Conservation (phyloP, 2,888 invertebrate species). For the Tenthredo amoena region DNA sequence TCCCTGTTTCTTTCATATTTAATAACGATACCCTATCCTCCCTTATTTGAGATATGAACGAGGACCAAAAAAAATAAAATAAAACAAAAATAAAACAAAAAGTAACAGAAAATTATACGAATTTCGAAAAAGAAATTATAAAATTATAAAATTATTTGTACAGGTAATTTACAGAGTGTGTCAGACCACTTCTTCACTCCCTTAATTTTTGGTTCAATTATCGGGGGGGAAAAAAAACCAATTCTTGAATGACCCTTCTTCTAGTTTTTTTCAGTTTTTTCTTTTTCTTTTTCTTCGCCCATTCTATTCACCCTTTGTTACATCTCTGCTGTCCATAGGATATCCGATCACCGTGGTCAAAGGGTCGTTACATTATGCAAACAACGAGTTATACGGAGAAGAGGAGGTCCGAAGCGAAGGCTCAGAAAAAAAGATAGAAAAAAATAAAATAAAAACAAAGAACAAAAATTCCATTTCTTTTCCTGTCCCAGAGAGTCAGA, state of each 20-base stretch:
- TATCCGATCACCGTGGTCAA: constrained; percentile 12
- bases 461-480: not conserved
- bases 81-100: too few relatives aligned
- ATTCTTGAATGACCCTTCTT: not conserved
- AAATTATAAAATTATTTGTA: not conserved
- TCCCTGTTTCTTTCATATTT: constrained; percentile 10
- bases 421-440: not conserved
- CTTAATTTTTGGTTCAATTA: not conserved
- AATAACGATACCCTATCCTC: not conserved
- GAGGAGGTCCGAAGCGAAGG: not conserved
- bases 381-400: constrained; percentile 23
- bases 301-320: not conserved
- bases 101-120: not conserved
- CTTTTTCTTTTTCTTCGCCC: not conserved
- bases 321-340: not conserved
- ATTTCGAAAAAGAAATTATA: not conserved
- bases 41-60: not conserved
- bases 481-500: not conserved
- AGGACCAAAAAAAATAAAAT: not conserved
- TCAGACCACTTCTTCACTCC: not conserved
- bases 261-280: not conserved
- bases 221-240: not conserved
- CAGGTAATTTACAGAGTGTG: not conserved
- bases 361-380: constrained; percentile 36
- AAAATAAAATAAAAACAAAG: not conserved